Base-by-base conservation (phyloP, 2,888 invertebrate genomes). In the Drosophila antonietae region DNA sequence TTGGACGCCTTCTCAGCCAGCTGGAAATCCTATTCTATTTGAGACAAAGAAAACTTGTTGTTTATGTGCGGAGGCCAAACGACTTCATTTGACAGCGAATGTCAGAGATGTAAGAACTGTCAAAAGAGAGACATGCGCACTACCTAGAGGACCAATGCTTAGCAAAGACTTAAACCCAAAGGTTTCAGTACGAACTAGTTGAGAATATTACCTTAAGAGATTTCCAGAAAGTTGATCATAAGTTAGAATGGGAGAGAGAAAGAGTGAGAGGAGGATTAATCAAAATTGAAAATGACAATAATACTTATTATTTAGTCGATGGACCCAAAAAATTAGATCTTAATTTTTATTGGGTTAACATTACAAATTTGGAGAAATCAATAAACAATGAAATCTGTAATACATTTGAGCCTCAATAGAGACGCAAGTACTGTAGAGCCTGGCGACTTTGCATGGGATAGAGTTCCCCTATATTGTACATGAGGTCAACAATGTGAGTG, bases 401-500 rank as follows among this genome's bases (percentile, higher is more conserved):
- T 2, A 39, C 28, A n/a, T 39, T 12, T 7, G 14, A 0, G 1
- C 31, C 15, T 77, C 60, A 91, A 58, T 83, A 87, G 37, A 91
- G 73, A 15, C 91, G 80, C 35, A 91, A 69, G 52, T 91, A 91
- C 53, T 91, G 91, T 3, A 91, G 57, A 0, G 91, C 91, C 67
- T 91, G 89, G 2, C 91, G 91, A 67, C 91, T 90, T 56, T 91
- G 90, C 75, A 89, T 76, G 1, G 91, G 94, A 5, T 88, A 76
- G 18, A 90, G 73, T 14, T 91, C 90, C 0, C 92, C 91, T 14
- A 92, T 81, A 43, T 91, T 90, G 58, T 92, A 84, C 89, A 93
- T 94, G 35, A 95, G 91, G 80, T 95, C 95, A 2, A 95, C 94
- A 37, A 95, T 94, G 86, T 95, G 95, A 88, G 95, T 95, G 10